These are phyloP conservation scores for Trachelus tabidus DNA, from an alignment of 2,888 invertebrate genomes.

Conservation along the genomic window DNA sequence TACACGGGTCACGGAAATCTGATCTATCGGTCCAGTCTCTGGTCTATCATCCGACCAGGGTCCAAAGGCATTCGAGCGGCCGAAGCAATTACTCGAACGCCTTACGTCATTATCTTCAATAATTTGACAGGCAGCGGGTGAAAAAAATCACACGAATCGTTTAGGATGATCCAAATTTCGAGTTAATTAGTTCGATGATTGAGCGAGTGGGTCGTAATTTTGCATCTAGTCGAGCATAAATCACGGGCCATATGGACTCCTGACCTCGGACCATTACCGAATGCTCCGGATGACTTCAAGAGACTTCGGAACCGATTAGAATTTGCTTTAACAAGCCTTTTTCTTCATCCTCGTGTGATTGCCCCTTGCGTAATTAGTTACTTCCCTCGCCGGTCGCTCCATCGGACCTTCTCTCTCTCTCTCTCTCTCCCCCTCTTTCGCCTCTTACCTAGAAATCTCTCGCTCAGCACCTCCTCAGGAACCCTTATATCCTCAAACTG, in stretches of 20 bases:
- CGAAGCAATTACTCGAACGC: neutral
- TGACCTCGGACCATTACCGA: conserved; percentile 28
- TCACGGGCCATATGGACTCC: conserved; percentile 24
- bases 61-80: neutral
- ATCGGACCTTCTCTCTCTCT: neutral
- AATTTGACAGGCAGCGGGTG: conserved; percentile 5
- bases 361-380: neutral
- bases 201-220: conserved; percentile 18
- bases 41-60: neutral
- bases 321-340: conserved; percentile 28
- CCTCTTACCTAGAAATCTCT: neutral
- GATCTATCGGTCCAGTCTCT: neutral
- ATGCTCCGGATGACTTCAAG: conserved; percentile 35
- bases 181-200: conserved; percentile 32
- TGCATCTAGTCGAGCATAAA: conserved; percentile 22
- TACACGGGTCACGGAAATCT: neutral
- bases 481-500: neutral
- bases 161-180: conserved; percentile 23
- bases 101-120: conserved; percentile 5
- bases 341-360: neutral
- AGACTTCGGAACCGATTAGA: conserved; percentile 26
- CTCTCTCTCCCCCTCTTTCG: no score
- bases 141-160: neutral
- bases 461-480: neutral
- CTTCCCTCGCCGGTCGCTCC: neutral